Percentiles rank a stretch among this genome's conserved stretches.
Evolutionary conservation across 2,888 invertebrate genomes (phyloP).

Genomic region (Orthosia incerta): DNA sequence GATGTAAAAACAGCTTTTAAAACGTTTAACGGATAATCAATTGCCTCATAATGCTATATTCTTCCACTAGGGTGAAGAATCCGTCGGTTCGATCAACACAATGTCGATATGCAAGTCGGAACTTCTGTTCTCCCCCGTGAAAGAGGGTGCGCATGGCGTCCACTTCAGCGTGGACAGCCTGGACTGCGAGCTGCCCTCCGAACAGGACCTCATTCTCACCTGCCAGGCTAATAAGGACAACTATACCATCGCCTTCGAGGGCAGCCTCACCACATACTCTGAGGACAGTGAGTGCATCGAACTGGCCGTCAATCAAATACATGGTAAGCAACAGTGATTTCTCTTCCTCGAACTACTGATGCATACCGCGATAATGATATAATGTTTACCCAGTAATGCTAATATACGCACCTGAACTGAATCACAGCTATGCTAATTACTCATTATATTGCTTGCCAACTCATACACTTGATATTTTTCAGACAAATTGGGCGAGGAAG

Average conservation of each 20-base stretch:
- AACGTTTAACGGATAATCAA: background rate
- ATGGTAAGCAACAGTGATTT: conserved; percentile 77
- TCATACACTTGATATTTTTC: conserved; percentile 76
- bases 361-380: conserved; percentile 68
- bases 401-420: conserved; percentile 68
- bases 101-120: conserved; percentile 98
- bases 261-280: conserved; percentile 95
- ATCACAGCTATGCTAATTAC: conserved; percentile 73
- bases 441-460: conserved; percentile 73
- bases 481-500: conserved; percentile 89
- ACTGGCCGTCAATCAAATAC: conserved; percentile 89
- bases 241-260: conserved; percentile 98
- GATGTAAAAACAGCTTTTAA: background rate
- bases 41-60: conserved; percentile 15
- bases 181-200: conserved; percentile 95
- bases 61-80: conserved; percentile 92
- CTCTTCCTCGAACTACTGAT: conserved; percentile 47
- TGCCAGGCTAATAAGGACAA: conserved; percentile 98
- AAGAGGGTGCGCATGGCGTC: conserved; percentile 94
- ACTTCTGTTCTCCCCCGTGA: conserved; percentile 97
- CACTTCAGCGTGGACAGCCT: conserved; percentile 97
- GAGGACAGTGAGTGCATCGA: conserved; percentile 95
- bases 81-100: conserved; percentile 94
- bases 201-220: conserved; percentile 96
- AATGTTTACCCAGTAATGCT: conserved; percentile 74